A percentile compares a stretch with the other conserved stretches of the same genome.
Evolutionary conservation across 2,797 vertebrate species (phyloP).

Genomic region (Pipistrellus pygmaeus): DNA sequence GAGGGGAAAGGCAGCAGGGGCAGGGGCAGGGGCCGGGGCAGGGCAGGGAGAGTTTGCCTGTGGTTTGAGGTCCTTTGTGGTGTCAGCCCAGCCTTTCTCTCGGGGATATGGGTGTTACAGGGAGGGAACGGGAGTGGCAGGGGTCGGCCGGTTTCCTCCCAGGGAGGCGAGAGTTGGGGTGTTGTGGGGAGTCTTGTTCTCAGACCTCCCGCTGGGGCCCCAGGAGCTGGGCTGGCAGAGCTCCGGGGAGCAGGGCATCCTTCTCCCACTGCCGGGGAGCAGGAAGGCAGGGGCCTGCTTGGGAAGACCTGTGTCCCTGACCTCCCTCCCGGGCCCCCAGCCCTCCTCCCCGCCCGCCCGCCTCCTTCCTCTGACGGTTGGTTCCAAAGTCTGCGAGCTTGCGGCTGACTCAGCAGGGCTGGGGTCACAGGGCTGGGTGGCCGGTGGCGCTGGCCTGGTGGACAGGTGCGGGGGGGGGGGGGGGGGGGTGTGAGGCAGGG

Average conservation of each 20-base stretch:
- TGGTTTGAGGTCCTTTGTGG: background rate
- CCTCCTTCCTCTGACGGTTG: constrained; percentile 56
- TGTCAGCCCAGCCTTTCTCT: background rate
- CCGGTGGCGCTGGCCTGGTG: background rate
- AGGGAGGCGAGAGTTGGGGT: background rate
- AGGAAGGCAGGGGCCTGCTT: background rate
- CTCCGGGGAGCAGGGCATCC: background rate
- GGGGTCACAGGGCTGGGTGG: background rate
- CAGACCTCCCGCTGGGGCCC: background rate
- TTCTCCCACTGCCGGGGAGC: background rate
- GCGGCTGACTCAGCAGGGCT: constrained; percentile 52
- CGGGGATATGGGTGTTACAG: background rate
- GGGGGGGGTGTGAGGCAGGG: background rate
- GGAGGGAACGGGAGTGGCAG: background rate
- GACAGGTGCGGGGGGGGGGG: background rate
- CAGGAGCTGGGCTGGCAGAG: background rate
- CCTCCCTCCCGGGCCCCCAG: background rate
- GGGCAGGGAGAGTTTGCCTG: background rate
- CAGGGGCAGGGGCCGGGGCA: background rate
- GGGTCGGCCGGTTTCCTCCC: background rate
- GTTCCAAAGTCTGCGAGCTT: constrained; percentile 66
- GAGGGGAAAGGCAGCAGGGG: background rate
- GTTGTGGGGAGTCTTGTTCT: background rate
- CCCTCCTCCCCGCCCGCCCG: background rate
- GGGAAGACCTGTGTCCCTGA: background rate